Base-by-base conservation (phyloP, 2,888 invertebrate species). In the Liodrosophila aerea region DNA sequence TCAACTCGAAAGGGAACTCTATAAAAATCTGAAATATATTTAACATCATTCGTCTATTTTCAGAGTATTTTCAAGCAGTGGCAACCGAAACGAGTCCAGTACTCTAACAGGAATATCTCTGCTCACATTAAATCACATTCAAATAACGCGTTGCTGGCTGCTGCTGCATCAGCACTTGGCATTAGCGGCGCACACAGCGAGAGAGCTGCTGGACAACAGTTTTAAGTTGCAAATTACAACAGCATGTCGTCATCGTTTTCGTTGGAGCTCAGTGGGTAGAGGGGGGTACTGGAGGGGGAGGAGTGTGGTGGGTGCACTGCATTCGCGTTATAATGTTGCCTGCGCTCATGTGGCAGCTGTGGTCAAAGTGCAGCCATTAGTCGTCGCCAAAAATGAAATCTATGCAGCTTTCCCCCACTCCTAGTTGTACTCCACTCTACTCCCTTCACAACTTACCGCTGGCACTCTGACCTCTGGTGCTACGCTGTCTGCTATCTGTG, bases 361-460 rank as follows among this genome's bases (percentile, higher is more conserved):
- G 85, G 77, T 78, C 80, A 78, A 64, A 78, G 73, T 52, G 73
- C 80, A 73, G 52, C 83, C 85, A 85, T 78, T 85, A 85, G 85
- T 76, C 70, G 69, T 62, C 59, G 65, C 84, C 81, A 83, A 80
- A 77, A 83, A 83, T 76, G 74, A 77, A 80, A 77, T 78, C 85
- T 85, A 68, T 78, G 78, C 66, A 43, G 58, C 52, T 12, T 29
- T 4, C 16, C 1, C 1, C 12, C 11, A 1, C 9, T n/a, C 12
- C 13, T 13, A 11, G 1, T 8, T 27, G n/a, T 5, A 12, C 5
- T 12, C 1, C 31, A 15, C 15, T 1, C 29, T 27, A 11, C 8
- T n/a, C 11, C 15, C 39, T 27, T 2, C 8, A 22, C 5, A 22
- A 22, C 22, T 22, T 22, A 22, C 22, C 22, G 22, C 16, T 11